Evolutionary conservation across 2,797 vertebrate species (phyloP).

Genomic region (Lithobates pipiens): DNA sequence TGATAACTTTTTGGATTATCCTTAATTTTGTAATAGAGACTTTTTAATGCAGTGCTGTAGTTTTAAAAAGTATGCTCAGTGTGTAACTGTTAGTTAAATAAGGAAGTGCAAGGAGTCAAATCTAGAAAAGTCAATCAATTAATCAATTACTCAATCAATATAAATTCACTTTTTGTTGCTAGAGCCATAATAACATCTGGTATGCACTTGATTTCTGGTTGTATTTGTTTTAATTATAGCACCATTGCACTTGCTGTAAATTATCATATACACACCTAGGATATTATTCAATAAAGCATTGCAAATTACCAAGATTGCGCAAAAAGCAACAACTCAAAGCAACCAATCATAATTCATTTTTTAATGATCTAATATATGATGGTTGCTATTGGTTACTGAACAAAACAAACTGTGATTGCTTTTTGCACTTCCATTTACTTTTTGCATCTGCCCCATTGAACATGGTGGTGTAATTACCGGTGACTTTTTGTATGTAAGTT

Average conservation of each 20-base stretch:
- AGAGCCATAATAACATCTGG: background rate
- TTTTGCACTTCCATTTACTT: background rate
- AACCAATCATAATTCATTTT: background rate
- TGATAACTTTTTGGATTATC: constrained; percentile 38
- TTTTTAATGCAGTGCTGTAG: background rate
- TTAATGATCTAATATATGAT: background rate
- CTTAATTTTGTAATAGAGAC: background rate
- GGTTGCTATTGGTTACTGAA: background rate
- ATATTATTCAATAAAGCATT: no score
- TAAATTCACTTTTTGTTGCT: background rate
- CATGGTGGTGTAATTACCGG: background rate
- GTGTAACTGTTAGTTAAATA: background rate
- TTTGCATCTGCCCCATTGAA: background rate
- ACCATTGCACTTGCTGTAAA: no score
- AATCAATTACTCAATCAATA: background rate
- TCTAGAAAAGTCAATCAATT: background rate
- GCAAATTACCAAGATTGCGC: no score
- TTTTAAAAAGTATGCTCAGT: background rate
- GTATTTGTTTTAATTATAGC: no score
- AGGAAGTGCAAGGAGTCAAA: background rate
- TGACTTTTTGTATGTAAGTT: no score
- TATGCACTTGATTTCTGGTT: background rate
- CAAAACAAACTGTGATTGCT: background rate
- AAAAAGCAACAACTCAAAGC: no score
- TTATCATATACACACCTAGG: no score